Percentiles rank a stretch among this genome's conserved stretches.
Evolutionary conservation across 1,140 invertebrate genomes (phyloP).

Genomic region (Spodoptera litura): DNA sequence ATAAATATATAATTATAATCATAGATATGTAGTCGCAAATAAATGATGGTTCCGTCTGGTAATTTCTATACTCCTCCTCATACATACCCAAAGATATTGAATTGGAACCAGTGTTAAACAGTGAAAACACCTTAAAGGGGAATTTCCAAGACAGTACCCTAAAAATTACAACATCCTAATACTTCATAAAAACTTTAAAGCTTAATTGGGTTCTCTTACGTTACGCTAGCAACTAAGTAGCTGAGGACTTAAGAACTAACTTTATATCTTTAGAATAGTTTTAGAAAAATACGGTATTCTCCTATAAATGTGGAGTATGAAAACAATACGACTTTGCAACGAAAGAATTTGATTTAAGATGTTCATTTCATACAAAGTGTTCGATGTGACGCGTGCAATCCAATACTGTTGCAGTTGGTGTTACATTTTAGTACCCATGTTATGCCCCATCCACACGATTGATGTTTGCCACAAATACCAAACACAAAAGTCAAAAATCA

Average conservation of each 20-base stretch:
- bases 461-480: no score
- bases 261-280: slow-evolving; percentile 14
- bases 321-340: slow-evolving; percentile 12
- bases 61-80: no score
- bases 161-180: no score
- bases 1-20: no score
- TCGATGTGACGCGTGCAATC: background rate
- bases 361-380: slow-evolving; percentile 13
- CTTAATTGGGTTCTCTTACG: background rate
- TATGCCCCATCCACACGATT: no score
- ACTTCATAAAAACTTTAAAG: background rate
- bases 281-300: slow-evolving; percentile 7
- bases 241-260: background rate
- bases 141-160: no score
- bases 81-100: no score
- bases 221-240: background rate
- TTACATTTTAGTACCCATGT: background rate
- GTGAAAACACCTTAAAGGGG: no score
- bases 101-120: no score
- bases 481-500: no score
- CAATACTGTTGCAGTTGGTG: background rate
- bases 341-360: background rate
- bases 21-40: no score
- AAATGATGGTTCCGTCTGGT: no score
- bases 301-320: slow-evolving; percentile 20